phyloP scores from a whole-genome alignment of 2,888 invertebrate species.

The Dascillus cervinus region DNA sequence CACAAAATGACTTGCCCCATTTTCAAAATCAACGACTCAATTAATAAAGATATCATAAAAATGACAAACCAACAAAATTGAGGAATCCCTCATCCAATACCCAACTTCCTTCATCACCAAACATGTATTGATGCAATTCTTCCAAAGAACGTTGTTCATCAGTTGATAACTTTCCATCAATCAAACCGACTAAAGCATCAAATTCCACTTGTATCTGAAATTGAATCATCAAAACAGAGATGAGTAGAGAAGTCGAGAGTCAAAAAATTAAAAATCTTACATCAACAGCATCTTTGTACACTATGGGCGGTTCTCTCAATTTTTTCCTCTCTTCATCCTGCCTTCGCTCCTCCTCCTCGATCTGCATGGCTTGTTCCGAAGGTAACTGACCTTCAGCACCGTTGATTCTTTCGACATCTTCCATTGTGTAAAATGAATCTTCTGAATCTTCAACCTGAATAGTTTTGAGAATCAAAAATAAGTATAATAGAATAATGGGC shows the following conservation, averaged over 20 bases:
- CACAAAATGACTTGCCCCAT: too few relatives aligned
- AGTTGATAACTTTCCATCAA: slow-evolving; percentile 63
- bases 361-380: slow-evolving; percentile 47
- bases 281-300: slow-evolving; percentile 63
- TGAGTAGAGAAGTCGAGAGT: neutral
- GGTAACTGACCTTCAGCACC: slow-evolving; percentile 43
- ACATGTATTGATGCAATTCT: slow-evolving; percentile 80
- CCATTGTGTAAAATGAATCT: slow-evolving; percentile 25
- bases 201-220: slow-evolving; percentile 60
- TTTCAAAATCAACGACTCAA: too few relatives aligned
- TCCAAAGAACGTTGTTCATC: slow-evolving; percentile 71
- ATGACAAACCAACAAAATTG: slow-evolving; percentile 66
- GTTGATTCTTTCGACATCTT: slow-evolving; percentile 36
- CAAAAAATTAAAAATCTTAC: too few relatives aligned
- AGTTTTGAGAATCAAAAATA: too few relatives aligned
- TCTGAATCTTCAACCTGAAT: too few relatives aligned
- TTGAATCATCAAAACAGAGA: neutral
- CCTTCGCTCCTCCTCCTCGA: slow-evolving; percentile 55
- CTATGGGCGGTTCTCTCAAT: slow-evolving; percentile 70
- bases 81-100: slow-evolving; percentile 84
- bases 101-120: slow-evolving; percentile 89
- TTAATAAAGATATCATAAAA: too few relatives aligned
- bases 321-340: slow-evolving; percentile 64
- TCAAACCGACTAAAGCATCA: slow-evolving; percentile 58
- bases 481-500: too few relatives aligned